These are phyloP conservation scores for Daboia siamensis DNA, from an alignment of 2,113 vertebrate genomes.

Conservation along the genomic window DNA sequence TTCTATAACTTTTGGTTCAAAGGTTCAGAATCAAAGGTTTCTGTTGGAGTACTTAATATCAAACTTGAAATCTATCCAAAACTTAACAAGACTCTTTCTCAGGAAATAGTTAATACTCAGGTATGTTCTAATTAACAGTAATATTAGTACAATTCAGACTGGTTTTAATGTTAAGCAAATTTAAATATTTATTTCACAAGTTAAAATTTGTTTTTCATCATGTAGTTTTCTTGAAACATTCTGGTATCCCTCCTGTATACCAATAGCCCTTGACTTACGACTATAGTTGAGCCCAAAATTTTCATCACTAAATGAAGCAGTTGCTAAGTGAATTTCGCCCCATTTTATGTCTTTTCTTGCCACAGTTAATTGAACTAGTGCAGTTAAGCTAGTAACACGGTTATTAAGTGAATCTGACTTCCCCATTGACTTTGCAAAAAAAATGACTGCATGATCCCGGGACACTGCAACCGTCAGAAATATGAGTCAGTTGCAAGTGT, in stretches of 20 bases:
- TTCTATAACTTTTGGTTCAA: constrained; percentile 49
- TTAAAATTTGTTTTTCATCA: not conserved
- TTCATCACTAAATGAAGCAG: not conserved
- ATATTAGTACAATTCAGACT: not conserved
- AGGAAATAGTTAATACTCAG: constrained; percentile 88
- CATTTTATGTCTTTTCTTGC: not conserved
- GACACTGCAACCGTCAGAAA: not conserved
- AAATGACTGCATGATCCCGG: not conserved
- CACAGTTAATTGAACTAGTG: not conserved
- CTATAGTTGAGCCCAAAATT: not conserved
- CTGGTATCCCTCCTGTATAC: not conserved
- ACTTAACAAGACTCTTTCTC: constrained; percentile 76
- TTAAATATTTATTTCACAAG: not conserved
- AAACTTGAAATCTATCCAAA: constrained; percentile 90
- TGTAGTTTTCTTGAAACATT: not conserved
- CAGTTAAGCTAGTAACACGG: not conserved
- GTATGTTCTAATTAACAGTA: constrained; percentile 65
- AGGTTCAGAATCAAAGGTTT: constrained; percentile 93
- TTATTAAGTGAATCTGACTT: not conserved
- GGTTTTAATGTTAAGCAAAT: not conserved
- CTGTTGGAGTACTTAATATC: constrained; percentile 89
- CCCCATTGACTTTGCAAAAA: not conserved
- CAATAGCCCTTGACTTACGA: not conserved
- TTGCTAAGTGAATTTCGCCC: not conserved
- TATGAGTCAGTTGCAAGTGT: not conserved